Evolutionary conservation across 2,797 vertebrate species (phyloP).

Genomic region (Percopsis omiscomaycus): DNA sequence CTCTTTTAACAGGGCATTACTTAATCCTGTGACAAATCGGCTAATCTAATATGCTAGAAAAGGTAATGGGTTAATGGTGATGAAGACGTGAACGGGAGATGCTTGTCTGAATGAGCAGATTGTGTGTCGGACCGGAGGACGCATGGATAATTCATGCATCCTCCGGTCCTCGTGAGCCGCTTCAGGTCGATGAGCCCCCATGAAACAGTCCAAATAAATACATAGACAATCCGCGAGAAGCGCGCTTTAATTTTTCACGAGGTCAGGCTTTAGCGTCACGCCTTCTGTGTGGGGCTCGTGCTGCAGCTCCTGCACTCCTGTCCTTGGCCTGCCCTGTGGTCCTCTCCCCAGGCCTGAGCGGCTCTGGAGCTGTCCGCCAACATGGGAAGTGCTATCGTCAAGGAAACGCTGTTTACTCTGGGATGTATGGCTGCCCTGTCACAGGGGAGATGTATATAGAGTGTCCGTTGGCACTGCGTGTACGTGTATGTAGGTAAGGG

Average conservation of each 20-base stretch:
- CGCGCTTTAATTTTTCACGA: neutral
- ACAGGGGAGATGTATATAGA: neutral
- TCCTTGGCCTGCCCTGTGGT: conserved; percentile 1
- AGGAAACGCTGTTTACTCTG: conserved; percentile 15
- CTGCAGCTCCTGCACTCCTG: neutral
- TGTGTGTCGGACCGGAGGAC: neutral
- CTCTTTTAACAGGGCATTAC: conserved; percentile 46
- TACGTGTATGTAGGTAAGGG: conserved; percentile 33
- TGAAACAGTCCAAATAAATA: conserved; percentile 1
- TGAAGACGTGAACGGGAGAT: neutral
- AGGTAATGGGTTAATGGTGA: conserved; percentile 22
- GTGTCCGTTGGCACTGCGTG: conserved; percentile 7
- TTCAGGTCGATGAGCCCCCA: neutral
- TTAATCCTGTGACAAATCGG: conserved; percentile 47
- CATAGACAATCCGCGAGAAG: neutral
- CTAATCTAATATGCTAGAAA: conserved; percentile 33
- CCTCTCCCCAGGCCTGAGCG: conserved; percentile 9
- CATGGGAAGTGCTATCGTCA: conserved; percentile 12
- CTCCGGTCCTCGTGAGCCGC: conserved; percentile 3
- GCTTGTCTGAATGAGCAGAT: conserved; percentile 11
- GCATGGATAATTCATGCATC: neutral
- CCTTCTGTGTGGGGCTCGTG: neutral
- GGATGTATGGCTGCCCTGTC: conserved; percentile 11
- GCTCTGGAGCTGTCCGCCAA: conserved; percentile 2
- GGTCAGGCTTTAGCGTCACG: neutral